Evolutionary conservation across 1,140 invertebrate genomes (phyloP).

Genomic region (Nilaparvata lugens): DNA sequence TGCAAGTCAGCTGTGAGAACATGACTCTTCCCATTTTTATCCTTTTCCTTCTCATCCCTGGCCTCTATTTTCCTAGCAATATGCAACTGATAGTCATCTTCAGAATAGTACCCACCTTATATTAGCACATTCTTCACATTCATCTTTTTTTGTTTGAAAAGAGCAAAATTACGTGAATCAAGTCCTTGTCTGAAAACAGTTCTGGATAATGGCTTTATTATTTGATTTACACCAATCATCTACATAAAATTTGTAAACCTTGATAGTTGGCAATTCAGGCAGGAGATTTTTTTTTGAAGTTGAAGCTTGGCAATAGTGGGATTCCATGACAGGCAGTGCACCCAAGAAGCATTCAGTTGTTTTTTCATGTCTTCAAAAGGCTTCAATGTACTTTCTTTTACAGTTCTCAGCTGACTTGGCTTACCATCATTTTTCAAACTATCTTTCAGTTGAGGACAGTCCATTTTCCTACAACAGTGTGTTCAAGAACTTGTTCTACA

Average conservation of each 20-base stretch:
- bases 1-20: background rate
- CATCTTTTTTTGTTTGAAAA: background rate
- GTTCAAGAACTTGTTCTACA: background rate
- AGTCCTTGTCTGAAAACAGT: background rate
- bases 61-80: background rate
- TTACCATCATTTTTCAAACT: background rate
- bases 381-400: background rate
- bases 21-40: background rate
- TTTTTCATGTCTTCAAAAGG: constrained; percentile 1
- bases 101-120: background rate
- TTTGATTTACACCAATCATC: background rate
- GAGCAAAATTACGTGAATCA: background rate
- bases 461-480: background rate
- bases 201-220: background rate
- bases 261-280: background rate
- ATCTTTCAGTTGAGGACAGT: background rate
- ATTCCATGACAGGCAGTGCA: constrained; percentile 2
- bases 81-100: background rate
- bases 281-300: background rate
- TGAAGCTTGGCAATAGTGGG: background rate
- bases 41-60: background rate
- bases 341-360: background rate
- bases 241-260: background rate
- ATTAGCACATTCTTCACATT: background rate
- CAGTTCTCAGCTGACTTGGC: background rate